Percentiles rank a stretch among this genome's conserved stretches.
Evolutionary conservation across 1,140 invertebrate species (phyloP).

Genomic region (Panulirus ornatus): DNA sequence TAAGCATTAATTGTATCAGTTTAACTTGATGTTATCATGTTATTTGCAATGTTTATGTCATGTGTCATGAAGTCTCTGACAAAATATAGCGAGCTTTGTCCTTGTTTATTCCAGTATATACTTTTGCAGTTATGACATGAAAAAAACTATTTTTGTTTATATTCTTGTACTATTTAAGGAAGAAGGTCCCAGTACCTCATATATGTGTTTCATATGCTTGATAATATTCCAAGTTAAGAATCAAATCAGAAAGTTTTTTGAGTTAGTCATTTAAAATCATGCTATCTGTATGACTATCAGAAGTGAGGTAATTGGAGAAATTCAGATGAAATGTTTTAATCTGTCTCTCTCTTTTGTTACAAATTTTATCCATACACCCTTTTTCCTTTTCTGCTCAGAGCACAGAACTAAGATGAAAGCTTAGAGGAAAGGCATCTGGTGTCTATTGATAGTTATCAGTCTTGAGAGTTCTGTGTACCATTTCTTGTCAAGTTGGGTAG

Average conservation of each 20-base stretch:
- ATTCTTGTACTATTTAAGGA: conserved; percentile 8
- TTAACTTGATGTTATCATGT: not conserved
- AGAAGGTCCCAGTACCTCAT: conserved; percentile 12
- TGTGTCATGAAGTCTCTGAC: not conserved
- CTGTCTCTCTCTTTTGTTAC: no score
- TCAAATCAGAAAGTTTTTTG: no score
- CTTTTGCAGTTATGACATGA: conserved; percentile 15
- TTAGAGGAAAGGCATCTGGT: conserved; percentile 9
- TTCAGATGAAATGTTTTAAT: not conserved
- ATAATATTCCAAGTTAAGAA: not conserved
- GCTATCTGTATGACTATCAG: not conserved
- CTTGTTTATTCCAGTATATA: conserved; percentile 1
- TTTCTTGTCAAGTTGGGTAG: not conserved
- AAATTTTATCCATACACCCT: not conserved
- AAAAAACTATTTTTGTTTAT: not conserved
- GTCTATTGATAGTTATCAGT: not conserved
- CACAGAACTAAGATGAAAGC: not conserved
- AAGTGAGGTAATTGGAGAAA: not conserved
- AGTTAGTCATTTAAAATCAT: not conserved
- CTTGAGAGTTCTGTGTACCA: not conserved
- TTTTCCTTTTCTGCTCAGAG: not conserved
- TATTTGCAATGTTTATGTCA: conserved; percentile 12
- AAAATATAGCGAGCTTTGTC: not conserved
- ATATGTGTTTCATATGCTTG: not conserved
- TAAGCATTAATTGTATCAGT: conserved; percentile 5